Percentiles rank a stretch among this genome's conserved stretches.
Conservation (phyloP, 1,140 invertebrate genomes). For the Holcopasites calliopsidis region DNA sequence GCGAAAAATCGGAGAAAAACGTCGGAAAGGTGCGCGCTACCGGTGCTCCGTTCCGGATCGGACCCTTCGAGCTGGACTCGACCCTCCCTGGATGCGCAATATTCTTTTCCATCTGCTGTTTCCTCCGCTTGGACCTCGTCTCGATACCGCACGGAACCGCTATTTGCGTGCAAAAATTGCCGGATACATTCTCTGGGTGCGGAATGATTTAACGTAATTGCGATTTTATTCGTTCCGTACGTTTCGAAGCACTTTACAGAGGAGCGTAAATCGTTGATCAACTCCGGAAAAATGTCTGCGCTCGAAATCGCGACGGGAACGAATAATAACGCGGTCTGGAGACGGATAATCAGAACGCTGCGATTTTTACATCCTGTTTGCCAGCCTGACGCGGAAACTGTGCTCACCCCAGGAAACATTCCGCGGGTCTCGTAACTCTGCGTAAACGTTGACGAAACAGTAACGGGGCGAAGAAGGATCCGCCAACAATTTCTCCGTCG, state of each 20-base stretch:
- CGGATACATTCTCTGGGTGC: too few relatives aligned
- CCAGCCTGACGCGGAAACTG: too few relatives aligned
- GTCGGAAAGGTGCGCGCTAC: not conserved
- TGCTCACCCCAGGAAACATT: not conserved
- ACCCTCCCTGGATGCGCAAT: not conserved
- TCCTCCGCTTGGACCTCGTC: not conserved
- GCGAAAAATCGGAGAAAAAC: constrained; percentile 26
- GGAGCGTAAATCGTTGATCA: too few relatives aligned
- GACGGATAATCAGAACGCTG: too few relatives aligned
- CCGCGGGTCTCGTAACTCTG: not conserved
- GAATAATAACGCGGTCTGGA: too few relatives aligned
- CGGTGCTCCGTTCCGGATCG: not conserved
- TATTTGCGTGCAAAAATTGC: too few relatives aligned
- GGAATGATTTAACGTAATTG: too few relatives aligned
- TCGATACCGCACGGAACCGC: too few relatives aligned
- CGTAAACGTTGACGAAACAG: not conserved
- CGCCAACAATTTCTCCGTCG: not conserved
- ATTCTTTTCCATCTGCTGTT: constrained; percentile 22
- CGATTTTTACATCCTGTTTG: too few relatives aligned
- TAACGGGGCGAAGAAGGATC: not conserved
- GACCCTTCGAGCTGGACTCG: not conserved
- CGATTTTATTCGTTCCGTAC: too few relatives aligned
- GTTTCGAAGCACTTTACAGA: too few relatives aligned
- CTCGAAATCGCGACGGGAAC: too few relatives aligned
- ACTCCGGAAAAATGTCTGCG: not conserved